phyloP scores from a whole-genome alignment of 2,888 invertebrate species.

The Scotopteryx bipunctaria region DNA sequence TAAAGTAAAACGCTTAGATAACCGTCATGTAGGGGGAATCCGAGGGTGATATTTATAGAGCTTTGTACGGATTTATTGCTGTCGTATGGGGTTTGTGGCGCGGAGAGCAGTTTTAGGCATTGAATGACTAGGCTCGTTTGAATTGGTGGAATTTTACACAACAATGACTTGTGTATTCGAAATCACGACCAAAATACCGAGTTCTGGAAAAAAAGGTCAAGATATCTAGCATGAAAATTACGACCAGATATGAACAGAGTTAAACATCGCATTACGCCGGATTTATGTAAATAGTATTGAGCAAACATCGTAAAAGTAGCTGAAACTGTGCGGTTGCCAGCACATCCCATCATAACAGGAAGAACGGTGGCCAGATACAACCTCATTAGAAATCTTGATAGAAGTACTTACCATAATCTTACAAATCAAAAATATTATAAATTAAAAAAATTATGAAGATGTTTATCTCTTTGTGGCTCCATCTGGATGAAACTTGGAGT shows the following conservation, averaged over 20 bases:
- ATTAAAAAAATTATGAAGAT: too few relatives aligned
- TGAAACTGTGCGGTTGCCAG: background rate
- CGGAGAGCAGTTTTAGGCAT: background rate
- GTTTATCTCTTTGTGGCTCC: too few relatives aligned
- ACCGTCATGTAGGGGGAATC: conserved; percentile 52
- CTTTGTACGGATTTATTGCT: conserved; percentile 15
- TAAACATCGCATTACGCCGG: too few relatives aligned
- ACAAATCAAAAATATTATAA: background rate
- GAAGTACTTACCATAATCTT: too few relatives aligned
- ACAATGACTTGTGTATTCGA: too few relatives aligned
- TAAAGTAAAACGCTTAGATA: conserved; percentile 31
- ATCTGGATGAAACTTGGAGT: too few relatives aligned
- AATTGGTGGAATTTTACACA: background rate
- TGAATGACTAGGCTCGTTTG: conserved; percentile 5
- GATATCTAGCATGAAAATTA: too few relatives aligned
- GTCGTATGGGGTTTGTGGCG: conserved; percentile 18
- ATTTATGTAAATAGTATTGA: too few relatives aligned
- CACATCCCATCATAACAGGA: conserved; percentile 3
- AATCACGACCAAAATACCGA: too few relatives aligned
- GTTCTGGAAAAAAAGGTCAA: too few relatives aligned
- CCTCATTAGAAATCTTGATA: background rate
- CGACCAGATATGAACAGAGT: too few relatives aligned
- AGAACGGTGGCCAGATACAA: conserved; percentile 10
- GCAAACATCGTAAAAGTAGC: conserved; percentile 1
- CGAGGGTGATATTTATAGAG: conserved; percentile 61